These are phyloP conservation scores for Tetramorium alpestre DNA, from an alignment of 1,140 invertebrate species.

Conservation along the genomic window DNA sequence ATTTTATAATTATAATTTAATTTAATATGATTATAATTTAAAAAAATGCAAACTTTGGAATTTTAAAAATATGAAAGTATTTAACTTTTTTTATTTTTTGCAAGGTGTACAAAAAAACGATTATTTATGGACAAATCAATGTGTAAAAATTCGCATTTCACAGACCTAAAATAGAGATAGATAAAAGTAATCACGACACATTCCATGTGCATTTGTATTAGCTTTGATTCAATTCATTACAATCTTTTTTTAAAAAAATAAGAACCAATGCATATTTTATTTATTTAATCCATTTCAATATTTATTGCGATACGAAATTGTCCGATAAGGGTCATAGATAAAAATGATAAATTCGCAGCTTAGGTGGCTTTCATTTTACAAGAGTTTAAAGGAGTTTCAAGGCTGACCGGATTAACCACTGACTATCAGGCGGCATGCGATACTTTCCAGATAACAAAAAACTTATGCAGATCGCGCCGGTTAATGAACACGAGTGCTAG, in stretches of 20 bases:
- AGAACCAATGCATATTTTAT: background rate
- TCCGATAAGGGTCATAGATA: background rate
- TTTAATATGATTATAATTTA: no score
- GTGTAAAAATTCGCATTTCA: no score
- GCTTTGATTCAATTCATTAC: background rate
- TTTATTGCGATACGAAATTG: background rate
- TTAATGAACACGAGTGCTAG: background rate
- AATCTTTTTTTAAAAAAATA: background rate
- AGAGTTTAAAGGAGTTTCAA: constrained; percentile 8
- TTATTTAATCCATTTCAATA: background rate
- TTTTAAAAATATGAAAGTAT: no score
- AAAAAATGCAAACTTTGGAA: no score
- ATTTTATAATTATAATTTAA: no score
- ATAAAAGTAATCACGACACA: background rate
- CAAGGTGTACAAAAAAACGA: no score
- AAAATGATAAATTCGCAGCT: background rate
- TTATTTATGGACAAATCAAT: no score
- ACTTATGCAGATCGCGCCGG: constrained; percentile 8
- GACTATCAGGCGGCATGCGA: background rate
- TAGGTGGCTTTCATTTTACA: background rate
- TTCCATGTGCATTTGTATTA: background rate
- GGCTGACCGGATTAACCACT: background rate
- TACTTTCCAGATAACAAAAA: constrained; percentile 40
- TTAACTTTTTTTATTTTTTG: no score
- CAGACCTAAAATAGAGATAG: no score